phyloP scores from a whole-genome alignment of 2,888 invertebrate species.

The Ophraella communa region DNA sequence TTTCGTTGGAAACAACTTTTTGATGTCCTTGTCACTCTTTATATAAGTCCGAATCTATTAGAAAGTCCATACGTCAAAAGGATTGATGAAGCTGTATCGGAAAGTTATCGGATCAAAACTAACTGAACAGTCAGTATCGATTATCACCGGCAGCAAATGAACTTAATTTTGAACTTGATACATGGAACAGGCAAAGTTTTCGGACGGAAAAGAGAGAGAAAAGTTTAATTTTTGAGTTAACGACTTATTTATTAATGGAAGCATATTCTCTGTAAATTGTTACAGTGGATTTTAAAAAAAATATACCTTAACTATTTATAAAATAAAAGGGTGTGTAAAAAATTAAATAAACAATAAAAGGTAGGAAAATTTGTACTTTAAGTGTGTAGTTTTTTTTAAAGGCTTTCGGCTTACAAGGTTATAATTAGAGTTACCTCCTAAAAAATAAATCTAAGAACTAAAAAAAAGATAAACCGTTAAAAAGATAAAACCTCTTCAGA shows the following conservation, averaged over 20 bases:
- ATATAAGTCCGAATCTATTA: conserved; percentile 49
- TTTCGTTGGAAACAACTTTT: conserved; percentile 23
- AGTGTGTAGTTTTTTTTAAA: too few species aligned
- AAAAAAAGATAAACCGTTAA: too few species aligned
- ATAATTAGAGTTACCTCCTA: too few species aligned
- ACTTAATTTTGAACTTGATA: conserved; percentile 21
- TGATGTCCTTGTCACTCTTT: conserved; percentile 35
- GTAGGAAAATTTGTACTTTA: too few species aligned
- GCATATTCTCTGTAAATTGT: neutral
- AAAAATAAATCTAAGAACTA: too few species aligned
- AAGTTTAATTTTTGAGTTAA: neutral
- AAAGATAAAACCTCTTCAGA: too few species aligned
- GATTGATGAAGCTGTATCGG: conserved; percentile 31
- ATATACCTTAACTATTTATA: too few species aligned
- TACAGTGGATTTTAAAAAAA: neutral
- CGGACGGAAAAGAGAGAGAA: neutral
- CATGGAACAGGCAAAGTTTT: neutral
- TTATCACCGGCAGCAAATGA: conserved; percentile 20
- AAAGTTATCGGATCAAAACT: conserved; percentile 30
- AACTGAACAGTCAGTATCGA: conserved; percentile 24
- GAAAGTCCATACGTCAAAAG: conserved; percentile 49
- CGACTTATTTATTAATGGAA: neutral
- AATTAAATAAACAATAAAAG: too few species aligned
- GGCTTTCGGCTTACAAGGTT: too few species aligned
- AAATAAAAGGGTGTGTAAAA: too few species aligned